A percentile compares a stretch with the other conserved stretches of the same genome.
phyloP scores from a whole-genome alignment of 2,888 invertebrate genomes.

The Gandaritis pyraliata region DNA sequence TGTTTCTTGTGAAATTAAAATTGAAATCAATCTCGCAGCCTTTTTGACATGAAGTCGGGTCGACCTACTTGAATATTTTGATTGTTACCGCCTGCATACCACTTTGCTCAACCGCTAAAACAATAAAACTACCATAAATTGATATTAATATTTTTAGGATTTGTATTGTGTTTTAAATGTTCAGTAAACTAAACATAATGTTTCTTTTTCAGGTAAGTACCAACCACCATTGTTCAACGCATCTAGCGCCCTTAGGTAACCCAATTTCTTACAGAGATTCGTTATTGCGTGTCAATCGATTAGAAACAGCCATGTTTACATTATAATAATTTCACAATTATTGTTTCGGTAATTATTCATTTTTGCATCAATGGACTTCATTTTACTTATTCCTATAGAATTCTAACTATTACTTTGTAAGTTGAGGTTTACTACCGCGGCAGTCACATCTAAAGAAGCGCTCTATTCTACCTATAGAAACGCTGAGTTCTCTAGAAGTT shows the following conservation, averaged over 20 bases:
- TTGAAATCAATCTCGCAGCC: conserved; percentile 57
- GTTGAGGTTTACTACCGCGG: conserved; percentile 18
- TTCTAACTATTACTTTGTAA: conserved; percentile 11
- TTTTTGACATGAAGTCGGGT: conserved; percentile 59
- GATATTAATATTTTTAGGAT: conserved; percentile 34
- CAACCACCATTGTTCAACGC: conserved; percentile 43
- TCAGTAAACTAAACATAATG: conserved; percentile 32
- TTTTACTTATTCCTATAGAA: conserved; percentile 1
- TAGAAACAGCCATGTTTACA: conserved; percentile 15
- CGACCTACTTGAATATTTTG: conserved; percentile 67
- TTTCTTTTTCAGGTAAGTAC: conserved; percentile 74
- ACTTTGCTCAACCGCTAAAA: conserved; percentile 63
- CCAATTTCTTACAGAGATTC: conserved; percentile 29
- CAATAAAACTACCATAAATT: conserved; percentile 60
- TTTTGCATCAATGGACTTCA: conserved; percentile 20
- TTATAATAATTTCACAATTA: neutral
- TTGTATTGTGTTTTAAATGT: conserved; percentile 38
- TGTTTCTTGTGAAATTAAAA: conserved; percentile 30
- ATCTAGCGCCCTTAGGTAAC: conserved; percentile 39
- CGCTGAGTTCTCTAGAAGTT: conserved; percentile 29
- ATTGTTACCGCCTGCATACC: conserved; percentile 66
- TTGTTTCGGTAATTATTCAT: conserved; percentile 7
- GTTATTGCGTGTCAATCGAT: conserved; percentile 30
- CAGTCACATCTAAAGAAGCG: neutral
- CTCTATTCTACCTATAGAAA: conserved; percentile 14